These are phyloP conservation scores for Phenganax marumi DNA, from an alignment of 92 coral and sea anemone species.

Conservation along the genomic window DNA sequence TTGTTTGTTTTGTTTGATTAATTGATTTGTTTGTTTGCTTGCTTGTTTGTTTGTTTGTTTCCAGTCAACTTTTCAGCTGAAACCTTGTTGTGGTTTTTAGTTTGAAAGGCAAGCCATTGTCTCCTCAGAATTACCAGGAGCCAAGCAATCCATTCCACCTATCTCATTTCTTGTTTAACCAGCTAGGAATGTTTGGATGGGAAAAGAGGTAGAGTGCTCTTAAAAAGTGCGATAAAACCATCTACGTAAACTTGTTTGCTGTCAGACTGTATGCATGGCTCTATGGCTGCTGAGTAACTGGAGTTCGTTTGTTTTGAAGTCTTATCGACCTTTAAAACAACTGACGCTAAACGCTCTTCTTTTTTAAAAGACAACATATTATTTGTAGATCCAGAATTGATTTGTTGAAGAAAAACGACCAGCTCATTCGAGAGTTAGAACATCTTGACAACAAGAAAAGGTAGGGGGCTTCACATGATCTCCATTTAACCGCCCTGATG, in stretches of 20 bases:
- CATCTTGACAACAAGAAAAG: conserved; percentile 86
- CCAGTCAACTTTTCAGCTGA: background rate
- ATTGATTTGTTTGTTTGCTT: background rate
- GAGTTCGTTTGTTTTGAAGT: background rate
- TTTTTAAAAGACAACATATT: background rate
- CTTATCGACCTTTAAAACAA: background rate
- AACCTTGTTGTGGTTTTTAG: background rate
- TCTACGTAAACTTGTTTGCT: no score
- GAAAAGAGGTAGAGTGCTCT: conserved; percentile 69
- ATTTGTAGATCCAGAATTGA: conserved; percentile 75
- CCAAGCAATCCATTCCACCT: conserved; percentile 92
- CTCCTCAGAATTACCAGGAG: conserved; percentile 57
- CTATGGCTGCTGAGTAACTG: no score
- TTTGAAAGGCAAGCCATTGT: conserved; percentile 30
- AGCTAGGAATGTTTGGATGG: conserved; percentile 83
- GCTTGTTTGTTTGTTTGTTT: background rate
- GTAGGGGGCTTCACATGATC: conserved; percentile 54
- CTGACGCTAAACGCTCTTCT: no score
- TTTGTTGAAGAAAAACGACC: conserved; percentile 76
- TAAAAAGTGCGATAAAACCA: no score
- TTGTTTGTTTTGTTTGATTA: background rate
- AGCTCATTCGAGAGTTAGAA: conserved; percentile 85
- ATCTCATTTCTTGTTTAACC: conserved; percentile 83
- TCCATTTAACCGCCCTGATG: no score
- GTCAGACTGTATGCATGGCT: no score